Conservation (phyloP, 2,888 invertebrate species). For the Sphinx pinastri region DNA sequence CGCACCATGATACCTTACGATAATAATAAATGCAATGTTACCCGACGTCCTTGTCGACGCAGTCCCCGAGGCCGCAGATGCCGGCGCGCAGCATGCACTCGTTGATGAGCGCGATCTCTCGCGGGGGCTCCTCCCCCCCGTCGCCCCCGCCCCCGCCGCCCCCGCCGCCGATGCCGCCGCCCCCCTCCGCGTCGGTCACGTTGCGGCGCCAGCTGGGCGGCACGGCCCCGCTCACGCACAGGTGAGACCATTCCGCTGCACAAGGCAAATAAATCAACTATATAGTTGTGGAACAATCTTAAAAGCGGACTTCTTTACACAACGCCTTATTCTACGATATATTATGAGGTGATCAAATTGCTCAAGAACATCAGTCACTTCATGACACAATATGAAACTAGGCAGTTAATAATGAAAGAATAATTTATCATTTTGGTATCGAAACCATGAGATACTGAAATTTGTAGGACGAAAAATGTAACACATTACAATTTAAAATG, state of each 20-base stretch:
- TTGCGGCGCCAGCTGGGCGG: slow-evolving; percentile 74
- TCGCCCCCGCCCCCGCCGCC: slow-evolving; percentile 36
- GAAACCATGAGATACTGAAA: no score
- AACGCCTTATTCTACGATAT: background rate
- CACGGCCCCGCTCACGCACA: slow-evolving; percentile 78
- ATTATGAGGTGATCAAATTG: no score
- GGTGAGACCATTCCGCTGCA: slow-evolving; percentile 85
- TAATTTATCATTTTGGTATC: background rate
- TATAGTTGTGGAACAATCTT: no score
- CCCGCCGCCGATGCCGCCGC: slow-evolving; percentile 39
- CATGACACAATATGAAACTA: no score
- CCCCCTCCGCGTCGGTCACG: slow-evolving; percentile 50
- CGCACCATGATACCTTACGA: no score
- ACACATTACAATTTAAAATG: no score
- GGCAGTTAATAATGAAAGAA: background rate
- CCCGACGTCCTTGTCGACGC: slow-evolving; percentile 89
- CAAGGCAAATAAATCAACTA: background rate
- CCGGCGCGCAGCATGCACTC: slow-evolving; percentile 90
- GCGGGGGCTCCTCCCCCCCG: slow-evolving; percentile 52
- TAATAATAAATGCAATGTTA: slow-evolving; percentile 36
- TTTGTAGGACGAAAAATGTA: no score
- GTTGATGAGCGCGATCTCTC: slow-evolving; percentile 83
- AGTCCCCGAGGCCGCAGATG: slow-evolving; percentile 90
- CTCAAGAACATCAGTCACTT: no score
- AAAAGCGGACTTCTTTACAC: no score